These are phyloP conservation scores for Conomelus anceps DNA, from an alignment of 2,888 invertebrate species.

Conservation along the genomic window DNA sequence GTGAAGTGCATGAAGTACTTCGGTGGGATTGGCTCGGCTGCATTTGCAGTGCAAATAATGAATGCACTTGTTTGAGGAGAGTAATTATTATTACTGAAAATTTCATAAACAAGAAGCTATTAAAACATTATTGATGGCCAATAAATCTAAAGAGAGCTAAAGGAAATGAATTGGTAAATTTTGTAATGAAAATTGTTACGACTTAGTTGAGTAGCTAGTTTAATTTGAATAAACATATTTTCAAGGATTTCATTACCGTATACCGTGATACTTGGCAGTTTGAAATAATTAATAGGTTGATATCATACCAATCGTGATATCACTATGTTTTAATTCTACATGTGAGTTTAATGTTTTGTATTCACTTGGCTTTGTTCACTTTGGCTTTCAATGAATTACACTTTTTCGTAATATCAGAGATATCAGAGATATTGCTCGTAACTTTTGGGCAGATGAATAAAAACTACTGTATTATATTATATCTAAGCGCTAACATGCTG, in stretches of 20 bases:
- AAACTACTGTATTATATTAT: no score
- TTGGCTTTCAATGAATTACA: not conserved
- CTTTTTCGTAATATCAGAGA: not conserved
- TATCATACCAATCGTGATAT: no score
- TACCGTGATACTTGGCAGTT: not conserved
- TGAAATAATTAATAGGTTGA: no score
- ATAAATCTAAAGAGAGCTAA: no score
- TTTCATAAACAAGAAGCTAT: no score
- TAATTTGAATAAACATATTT: not conserved
- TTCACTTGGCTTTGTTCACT: not conserved
- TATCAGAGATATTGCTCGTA: not conserved
- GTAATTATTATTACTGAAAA: not conserved
- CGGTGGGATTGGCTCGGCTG: not conserved
- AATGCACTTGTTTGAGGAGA: not conserved
- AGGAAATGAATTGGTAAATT: no score
- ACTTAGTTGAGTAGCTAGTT: not conserved
- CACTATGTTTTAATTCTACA: not conserved
- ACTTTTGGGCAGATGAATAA: no score
- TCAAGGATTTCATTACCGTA: not conserved
- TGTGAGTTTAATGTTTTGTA: not conserved
- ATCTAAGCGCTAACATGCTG: no score
- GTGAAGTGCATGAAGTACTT: not conserved
- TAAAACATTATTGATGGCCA: no score
- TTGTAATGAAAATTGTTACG: no score
- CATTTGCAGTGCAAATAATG: not conserved